Percentiles rank a stretch among this genome's conserved stretches.
These are phyloP conservation scores for Clupea harengus DNA, from an alignment of 2,113 vertebrate genomes.

Conservation along the genomic window DNA sequence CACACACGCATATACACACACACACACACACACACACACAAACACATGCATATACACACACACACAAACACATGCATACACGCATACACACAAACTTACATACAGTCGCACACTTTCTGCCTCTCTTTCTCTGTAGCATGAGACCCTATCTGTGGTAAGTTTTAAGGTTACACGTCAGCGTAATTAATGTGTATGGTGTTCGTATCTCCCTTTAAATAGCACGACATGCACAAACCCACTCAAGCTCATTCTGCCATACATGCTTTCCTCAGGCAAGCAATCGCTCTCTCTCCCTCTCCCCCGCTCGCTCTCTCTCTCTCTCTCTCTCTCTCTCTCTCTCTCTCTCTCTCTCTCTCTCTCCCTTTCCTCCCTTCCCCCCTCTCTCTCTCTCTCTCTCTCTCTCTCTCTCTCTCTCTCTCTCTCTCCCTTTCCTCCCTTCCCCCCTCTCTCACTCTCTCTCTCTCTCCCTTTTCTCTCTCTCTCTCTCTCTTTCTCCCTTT, in stretches of 20 bases:
- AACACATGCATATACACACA: no score
- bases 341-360: background rate
- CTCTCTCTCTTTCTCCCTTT: background rate
- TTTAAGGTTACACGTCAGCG: constrained; percentile 4
- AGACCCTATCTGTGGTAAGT: constrained; percentile 1
- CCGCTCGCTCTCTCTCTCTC: background rate
- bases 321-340: constrained; percentile 28
- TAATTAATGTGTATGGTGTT: constrained; percentile 15
- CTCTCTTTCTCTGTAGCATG: background rate
- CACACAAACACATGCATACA: no score
- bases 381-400: constrained; percentile 1
- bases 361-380: background rate
- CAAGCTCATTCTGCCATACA: constrained; percentile 2
- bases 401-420: constrained; percentile 31
- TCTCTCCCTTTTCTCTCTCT: background rate
- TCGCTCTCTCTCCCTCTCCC: background rate
- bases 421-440: background rate
- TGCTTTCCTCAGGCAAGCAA: background rate
- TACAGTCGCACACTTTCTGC: background rate
- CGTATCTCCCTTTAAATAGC: constrained; percentile 9
- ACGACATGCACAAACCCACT: background rate
- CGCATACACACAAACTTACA: background rate
- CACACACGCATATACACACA: background rate
- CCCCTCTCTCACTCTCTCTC: no score
- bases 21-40: background rate